phyloP scores from a whole-genome alignment of 1,140 invertebrate species.

The Drosophila pruinosa region DNA sequence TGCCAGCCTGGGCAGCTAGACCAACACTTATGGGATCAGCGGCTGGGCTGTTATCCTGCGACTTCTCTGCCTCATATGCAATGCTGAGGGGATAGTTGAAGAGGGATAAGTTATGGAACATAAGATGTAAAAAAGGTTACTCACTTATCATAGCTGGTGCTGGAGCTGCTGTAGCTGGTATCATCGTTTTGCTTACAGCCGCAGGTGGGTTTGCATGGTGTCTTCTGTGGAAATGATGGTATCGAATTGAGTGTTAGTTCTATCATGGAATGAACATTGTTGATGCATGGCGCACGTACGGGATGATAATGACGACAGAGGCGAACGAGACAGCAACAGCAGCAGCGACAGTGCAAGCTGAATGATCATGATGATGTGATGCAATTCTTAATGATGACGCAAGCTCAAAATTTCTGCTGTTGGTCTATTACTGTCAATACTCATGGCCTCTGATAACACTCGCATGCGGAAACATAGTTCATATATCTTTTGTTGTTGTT shows the following conservation, averaged over 20 bases:
- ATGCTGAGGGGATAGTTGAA: constrained; percentile 35
- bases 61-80: constrained; percentile 45
- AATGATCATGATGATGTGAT: constrained; percentile 34
- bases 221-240: constrained; percentile 59
- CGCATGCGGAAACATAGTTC: constrained; percentile 37
- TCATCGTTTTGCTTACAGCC: constrained; percentile 47
- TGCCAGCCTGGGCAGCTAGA: constrained; percentile 77
- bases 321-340: not conserved
- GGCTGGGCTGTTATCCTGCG: constrained; percentile 54
- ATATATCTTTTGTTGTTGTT: not conserved
- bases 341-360: not conserved
- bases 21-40: constrained; percentile 83
- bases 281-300: constrained; percentile 60
- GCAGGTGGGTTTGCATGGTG: constrained; percentile 68
- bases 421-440: constrained; percentile 23
- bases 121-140: not conserved
- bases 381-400: constrained; percentile 8
- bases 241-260: constrained; percentile 49
- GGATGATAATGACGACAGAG: constrained; percentile 54
- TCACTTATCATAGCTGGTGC: constrained; percentile 53
- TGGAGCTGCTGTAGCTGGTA: constrained; percentile 54
- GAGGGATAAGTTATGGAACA: not conserved
- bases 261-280: constrained; percentile 43
- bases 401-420: constrained; percentile 20
- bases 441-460: constrained; percentile 21